Evolutionary conservation across 2,888 invertebrate genomes (phyloP), one percentile per base, ranked within the genome.

Genomic region (Hypselothyrea guttata): DNA sequence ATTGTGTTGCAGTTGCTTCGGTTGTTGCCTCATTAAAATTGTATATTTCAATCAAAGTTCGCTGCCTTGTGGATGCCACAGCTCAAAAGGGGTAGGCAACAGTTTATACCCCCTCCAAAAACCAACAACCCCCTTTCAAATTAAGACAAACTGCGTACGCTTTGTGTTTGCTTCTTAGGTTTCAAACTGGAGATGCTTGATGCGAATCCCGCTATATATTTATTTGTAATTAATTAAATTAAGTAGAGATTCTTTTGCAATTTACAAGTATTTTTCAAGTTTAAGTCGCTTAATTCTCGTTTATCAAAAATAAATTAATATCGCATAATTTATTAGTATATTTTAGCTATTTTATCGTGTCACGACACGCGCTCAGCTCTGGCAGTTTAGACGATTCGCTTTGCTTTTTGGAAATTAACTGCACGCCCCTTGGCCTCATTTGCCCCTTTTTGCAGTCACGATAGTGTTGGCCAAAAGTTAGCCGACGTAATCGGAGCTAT

Each of bases 11-110:
- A 55, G 57, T 47, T 60, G 48, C 75, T 44, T 56, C 63, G 49
- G 51, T 54, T 59, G 64, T 62, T 70, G 84, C 69, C 65, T 85
- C 86, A 81, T 81, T 81, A 81, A 81, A 85, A 86, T 84, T 81
- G 70, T 81, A 81, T 81, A 75, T 84, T 81, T 84, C 79, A 81
- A 81, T 81, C 86, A 81, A 81, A 81, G 86, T 81, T 85, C 66
- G 75, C 83, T 55, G 61, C 49, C 53, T 66, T 62, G 70, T 63
- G 37, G 44, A n/a, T 16, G 16, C n/a, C 22, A 9, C 18, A 18
- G 11, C 12, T 1, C 12, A 34, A 54, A 59, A 47, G 46, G 58
- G 62, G 48, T 71, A 30, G 57, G 22, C 31, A 22, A 1, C 16
- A n/a, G 4, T 7, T n/a, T 16, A 12, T n/a, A 5, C 12, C 22